Evolutionary conservation across 2,797 vertebrate species (phyloP), one percentile per base, ranked within the genome.

Genomic region (Spinus olivaceus): DNA sequence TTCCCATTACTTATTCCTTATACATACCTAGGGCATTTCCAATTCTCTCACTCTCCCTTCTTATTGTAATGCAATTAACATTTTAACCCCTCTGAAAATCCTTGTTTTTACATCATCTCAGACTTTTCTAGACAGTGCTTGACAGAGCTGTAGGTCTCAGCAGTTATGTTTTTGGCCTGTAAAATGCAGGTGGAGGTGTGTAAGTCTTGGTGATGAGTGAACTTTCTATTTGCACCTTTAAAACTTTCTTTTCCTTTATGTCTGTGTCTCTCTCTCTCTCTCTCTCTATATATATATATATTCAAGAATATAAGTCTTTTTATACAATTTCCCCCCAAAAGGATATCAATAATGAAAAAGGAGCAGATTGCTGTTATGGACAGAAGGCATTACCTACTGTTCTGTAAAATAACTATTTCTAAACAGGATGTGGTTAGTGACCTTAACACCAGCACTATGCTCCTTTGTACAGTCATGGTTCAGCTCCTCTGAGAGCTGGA

Each of bases 41-140:
- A 92, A 22, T 90, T 96, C 91, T 94, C 92, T 82, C 94, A 81
- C 90, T 96, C 90, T 96, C 41, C 90, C 74, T 93, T 90, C 72
- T 93, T 77, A 96, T 72, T 94, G 85, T 94, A 96, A 96, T 83
- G 90, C 93, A 97, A 97, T 96, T 94, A 96, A 95, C 91, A 84
- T 19, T 92, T 61, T 94, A 90, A 92, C 88, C 95, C 81, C 86
- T 42, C 79, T 65, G 91, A 92, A 82, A 88, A 92, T 35, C 35
- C 82, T 84, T 95, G 87, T 12, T 88, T 91, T 94, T 71, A 91
- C 90, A 89, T 54, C 70, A 71, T 47, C 11, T 5, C 46, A 91
- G 47, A 90, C 57, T 81, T 92, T 81, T 64, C 60, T 83, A 92
- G 77, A 54, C 42, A 81, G 51, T 57, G 70, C 82, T 95, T 7